Evolutionary conservation across 2,888 invertebrate species (phyloP).

Genomic region (Ennomos quercinarius): DNA sequence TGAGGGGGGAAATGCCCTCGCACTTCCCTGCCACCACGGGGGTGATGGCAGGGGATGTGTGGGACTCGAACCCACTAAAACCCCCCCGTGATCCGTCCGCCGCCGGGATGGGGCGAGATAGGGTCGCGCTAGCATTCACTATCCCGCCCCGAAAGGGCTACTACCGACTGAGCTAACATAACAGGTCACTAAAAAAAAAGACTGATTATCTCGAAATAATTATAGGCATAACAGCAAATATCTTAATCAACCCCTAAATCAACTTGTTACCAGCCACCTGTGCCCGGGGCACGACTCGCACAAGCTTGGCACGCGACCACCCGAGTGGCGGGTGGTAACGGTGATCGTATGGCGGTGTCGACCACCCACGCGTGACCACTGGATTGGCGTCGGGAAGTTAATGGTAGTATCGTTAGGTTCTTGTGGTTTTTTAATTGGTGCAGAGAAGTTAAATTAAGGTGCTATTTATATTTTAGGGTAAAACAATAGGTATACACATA

Average conservation of each 20-base stretch:
- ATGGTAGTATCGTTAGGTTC: conserved; percentile 17
- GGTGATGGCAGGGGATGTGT: no score
- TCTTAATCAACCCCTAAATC: conserved; percentile 17
- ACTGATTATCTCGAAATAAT: not conserved
- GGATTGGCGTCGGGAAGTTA: conserved; percentile 15
- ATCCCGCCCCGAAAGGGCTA: no score
- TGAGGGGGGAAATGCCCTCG: no score
- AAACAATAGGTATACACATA: no score
- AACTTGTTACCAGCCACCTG: conserved; percentile 47
- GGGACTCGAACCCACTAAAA: no score
- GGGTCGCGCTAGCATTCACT: no score
- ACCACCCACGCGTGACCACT: conserved; percentile 42
- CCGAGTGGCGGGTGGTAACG: conserved; percentile 6
- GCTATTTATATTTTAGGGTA: no score
- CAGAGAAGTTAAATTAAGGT: not conserved
- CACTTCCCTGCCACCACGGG: no score
- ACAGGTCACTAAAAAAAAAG: no score
- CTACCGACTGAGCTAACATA: no score
- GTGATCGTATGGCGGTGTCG: conserved; percentile 19
- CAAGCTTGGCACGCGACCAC: conserved; percentile 48
- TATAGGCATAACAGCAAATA: not conserved
- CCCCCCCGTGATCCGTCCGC: no score
- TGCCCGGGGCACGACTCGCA: conserved; percentile 52
- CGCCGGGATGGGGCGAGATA: no score
- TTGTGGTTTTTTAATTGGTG: conserved; percentile 15